Conservation (phyloP, 2,113 vertebrate genomes). For the Fulica atra region DNA sequence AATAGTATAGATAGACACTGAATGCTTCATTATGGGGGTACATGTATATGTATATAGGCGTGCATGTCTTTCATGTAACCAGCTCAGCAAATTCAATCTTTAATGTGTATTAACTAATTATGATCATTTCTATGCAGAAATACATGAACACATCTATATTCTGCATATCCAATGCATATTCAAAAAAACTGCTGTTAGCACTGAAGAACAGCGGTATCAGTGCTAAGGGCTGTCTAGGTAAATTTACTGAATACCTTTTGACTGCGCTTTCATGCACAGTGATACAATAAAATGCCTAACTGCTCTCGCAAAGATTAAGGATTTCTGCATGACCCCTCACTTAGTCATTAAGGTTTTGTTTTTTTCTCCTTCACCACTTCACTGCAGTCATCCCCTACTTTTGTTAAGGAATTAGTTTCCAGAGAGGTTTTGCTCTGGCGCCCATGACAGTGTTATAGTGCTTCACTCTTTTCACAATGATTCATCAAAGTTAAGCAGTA, state of each 20-base stretch:
- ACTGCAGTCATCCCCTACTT: background rate
- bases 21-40: background rate
- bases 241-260: background rate
- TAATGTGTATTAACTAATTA: background rate
- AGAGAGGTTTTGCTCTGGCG: background rate
- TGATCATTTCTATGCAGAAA: background rate
- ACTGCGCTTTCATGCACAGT: background rate
- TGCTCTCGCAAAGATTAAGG: background rate
- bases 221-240: background rate
- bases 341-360: background rate
- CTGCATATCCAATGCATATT: background rate
- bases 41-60: fast-evolving
- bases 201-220: background rate
- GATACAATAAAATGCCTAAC: background rate
- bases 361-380: background rate
- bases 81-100: background rate
- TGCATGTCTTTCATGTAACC: background rate
- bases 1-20: background rate
- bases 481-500: background rate
- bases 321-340: background rate
- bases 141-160: background rate
- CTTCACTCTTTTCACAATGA: background rate
- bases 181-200: background rate
- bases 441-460: background rate
- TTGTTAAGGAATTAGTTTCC: background rate